phyloP scores from a whole-genome alignment of 2,797 vertebrate species.

The Tangara arthus region DNA sequence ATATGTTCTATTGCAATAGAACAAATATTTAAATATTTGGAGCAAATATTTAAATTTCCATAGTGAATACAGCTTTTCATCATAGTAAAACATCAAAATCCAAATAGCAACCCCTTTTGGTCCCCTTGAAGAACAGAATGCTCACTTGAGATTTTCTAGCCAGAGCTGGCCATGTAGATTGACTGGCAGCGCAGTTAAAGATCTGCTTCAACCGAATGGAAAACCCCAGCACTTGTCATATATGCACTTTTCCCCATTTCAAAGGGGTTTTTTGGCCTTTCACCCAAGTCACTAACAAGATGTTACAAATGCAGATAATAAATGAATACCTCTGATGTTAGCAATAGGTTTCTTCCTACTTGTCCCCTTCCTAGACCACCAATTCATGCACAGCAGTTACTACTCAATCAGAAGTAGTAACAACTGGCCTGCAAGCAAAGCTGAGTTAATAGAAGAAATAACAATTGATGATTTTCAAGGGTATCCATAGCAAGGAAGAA shows the following conservation, averaged over 20 bases:
- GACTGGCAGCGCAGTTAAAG: neutral
- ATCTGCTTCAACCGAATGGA: neutral
- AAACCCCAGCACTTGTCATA: neutral
- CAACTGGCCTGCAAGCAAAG: too few species aligned
- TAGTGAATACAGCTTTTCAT: neutral
- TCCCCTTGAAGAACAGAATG: neutral
- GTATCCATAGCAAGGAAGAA: too few species aligned
- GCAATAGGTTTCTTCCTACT: neutral
- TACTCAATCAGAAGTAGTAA: neutral
- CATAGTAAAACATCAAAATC: neutral
- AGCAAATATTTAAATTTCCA: neutral
- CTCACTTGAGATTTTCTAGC: neutral
- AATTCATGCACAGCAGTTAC: neutral
- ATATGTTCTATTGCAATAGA: neutral
- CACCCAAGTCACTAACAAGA: neutral
- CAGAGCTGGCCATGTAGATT: rapidly evolving
- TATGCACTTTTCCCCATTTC: neutral
- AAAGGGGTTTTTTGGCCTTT: neutral
- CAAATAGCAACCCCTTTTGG: neutral
- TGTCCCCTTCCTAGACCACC: neutral
- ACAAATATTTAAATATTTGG: neutral
- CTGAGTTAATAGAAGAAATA: too few species aligned
- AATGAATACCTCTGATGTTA: neutral
- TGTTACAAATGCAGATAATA: neutral
- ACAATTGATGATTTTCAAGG: too few species aligned